Evolutionary conservation across 2,888 invertebrate species (phyloP), one percentile per base, ranked within the genome.

Genomic region (Therioaphis trifolii): DNA sequence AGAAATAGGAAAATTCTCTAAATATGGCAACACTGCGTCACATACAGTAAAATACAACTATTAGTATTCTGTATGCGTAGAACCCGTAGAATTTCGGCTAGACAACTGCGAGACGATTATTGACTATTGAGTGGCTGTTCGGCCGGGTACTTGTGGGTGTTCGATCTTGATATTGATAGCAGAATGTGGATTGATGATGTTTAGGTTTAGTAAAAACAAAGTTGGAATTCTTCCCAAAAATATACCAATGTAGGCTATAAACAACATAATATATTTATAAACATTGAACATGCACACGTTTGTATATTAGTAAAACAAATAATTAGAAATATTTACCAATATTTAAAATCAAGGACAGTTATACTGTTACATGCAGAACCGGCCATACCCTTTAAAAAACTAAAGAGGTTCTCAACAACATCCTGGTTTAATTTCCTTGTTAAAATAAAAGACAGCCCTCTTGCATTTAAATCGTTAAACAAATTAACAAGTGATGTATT

Each of bases 301-400:
- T n/a, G n/a, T n/a, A n/a, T n/a, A n/a, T n/a, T n/a, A n/a, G n/a
- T n/a, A n/a, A n/a, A n/a, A n/a, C n/a, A n/a, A 55, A 55, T 55
- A 55, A 9, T 55, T 55, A 11, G 55, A 24, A 55, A 11, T 55
- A 55, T 21, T 55, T 55, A 55, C 55, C 21, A 55, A 55, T 55
- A 55, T 55, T 55, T 55, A 55, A 55, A 55, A 21, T 55, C 55
- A 55, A 55, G n/a, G n/a, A n/a, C n/a, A n/a, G n/a, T n/a, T n/a
- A 1, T 55, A 9, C n/a, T 55, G 21, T 55, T 21, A 55, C 11
- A 55, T 55, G 55, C 55, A 55, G 55, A 55, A 11, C 55, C 21
- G 21, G 11, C 55, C 21, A 55, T 55, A 21, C 21, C 55, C 21
- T 55, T 55, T 21, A 55, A 55, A 55, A 21, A 24, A 3, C 55